Evolutionary conservation across 2,888 invertebrate species (phyloP).

Genomic region (Limnephilus lunatus): DNA sequence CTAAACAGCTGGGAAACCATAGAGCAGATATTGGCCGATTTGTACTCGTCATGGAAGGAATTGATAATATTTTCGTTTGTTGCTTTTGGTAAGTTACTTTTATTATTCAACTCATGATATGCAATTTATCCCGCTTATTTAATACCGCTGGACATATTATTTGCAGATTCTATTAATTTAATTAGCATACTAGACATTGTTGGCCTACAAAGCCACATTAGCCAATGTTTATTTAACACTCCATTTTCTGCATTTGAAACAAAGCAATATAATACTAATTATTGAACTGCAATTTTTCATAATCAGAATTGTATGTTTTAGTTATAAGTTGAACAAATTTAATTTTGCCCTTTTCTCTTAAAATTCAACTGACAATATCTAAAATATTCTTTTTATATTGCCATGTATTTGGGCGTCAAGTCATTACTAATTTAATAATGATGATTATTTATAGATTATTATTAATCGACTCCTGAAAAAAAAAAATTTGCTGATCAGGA

Average conservation of each 20-base stretch:
- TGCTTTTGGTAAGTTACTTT: slow-evolving; percentile 83
- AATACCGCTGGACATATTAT: no score
- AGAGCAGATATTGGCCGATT: slow-evolving; percentile 91
- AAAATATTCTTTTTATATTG: neutral
- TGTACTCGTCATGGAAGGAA: slow-evolving; percentile 92
- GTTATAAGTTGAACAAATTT: neutral
- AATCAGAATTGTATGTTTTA: neutral
- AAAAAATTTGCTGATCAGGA: neutral
- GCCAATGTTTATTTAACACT: neutral
- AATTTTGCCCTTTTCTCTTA: neutral
- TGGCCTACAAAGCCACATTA: neutral
- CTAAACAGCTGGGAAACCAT: slow-evolving; percentile 93
- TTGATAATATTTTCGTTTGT: slow-evolving; percentile 88
- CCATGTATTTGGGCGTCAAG: neutral
- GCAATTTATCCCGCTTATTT: neutral
- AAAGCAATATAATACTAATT: neutral
- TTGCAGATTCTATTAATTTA: neutral
- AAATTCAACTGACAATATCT: neutral
- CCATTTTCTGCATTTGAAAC: neutral
- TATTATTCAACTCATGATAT: slow-evolving; percentile 1
- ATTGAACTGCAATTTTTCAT: neutral
- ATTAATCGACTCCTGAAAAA: neutral
- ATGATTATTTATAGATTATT: neutral
- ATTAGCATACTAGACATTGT: neutral
- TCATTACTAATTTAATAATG: no score